A percentile compares a stretch with the other conserved stretches of the same genome.
Conservation (phyloP, 1,140 invertebrate species). For the Drosophila albomicans region DNA sequence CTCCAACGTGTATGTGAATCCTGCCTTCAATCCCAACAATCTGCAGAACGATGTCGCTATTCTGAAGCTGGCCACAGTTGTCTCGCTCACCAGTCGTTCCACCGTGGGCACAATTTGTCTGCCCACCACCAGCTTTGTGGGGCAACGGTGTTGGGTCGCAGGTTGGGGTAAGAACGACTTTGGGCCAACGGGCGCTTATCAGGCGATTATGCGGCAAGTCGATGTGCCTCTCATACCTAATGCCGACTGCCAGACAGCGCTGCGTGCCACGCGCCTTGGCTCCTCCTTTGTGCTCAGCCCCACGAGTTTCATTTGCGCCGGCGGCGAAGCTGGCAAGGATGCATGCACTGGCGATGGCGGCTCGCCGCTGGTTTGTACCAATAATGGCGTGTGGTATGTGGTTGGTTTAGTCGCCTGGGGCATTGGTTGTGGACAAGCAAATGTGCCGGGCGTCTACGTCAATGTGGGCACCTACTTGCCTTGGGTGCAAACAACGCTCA, state of each 20-base stretch:
- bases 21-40: constrained; percentile 88
- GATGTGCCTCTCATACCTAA: constrained; percentile 89
- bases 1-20: constrained; percentile 87
- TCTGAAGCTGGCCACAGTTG: constrained; percentile 86
- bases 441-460: constrained; percentile 89
- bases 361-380: constrained; percentile 89
- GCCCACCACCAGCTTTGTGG: constrained; percentile 87
- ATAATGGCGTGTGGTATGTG: constrained; percentile 86
- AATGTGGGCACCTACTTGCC: constrained; percentile 87
- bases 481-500: constrained; percentile 87
- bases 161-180: constrained; percentile 94
- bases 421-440: constrained; percentile 88
- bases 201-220: constrained; percentile 89
- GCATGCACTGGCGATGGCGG: constrained; percentile 92
- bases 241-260: constrained; percentile 87
- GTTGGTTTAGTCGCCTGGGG: constrained; percentile 92
- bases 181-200: constrained; percentile 87
- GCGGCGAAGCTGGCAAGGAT: constrained; percentile 91
- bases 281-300: constrained; percentile 87
- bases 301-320: constrained; percentile 91
- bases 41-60: constrained; percentile 90
- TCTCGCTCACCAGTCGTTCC: constrained; percentile 87
- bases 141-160: constrained; percentile 89
- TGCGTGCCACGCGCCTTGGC: constrained; percentile 89
- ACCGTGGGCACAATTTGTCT: constrained; percentile 91